Base-by-base conservation (phyloP, 2,888 invertebrate genomes). In the Eulithis prunata region DNA sequence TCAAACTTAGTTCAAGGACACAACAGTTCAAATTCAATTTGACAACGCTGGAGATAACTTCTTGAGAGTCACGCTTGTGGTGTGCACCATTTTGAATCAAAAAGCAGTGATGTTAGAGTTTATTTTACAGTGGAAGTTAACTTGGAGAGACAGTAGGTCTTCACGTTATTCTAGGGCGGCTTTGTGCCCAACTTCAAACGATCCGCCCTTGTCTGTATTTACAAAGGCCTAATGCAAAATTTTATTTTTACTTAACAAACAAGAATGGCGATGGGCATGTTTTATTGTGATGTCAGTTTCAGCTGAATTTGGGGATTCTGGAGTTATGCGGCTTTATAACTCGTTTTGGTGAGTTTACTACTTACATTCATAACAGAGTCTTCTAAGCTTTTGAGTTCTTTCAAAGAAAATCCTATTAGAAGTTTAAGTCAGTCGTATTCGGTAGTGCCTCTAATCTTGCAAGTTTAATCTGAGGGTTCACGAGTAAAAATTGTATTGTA, bases 181-280 rank as follows among this genome's bases (percentile, higher is more conserved):
- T 86, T 87, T 87, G 84, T 84, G 70, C 75, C 77, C 75, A 78
- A 88, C 85, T 83, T 89, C 88, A 88, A 89, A 90, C 86, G 85
- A 80, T 81, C 80, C 84, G 79, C 81, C 84, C 82, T 83, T 79
- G 76, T 78, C 75, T 79, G 71, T 77, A 82, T 85, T 82, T 84
- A 86, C 82, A 82, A 82, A 84, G 80, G 69, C 75, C 75, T 84
- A 80, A 82, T 77, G 78, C 80, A 74, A 81, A 81, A 79, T 85
- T 83, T 81, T 83, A 81, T 85, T 87, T 83, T 82, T 78, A 79
- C 72, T 81, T 78, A 78, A 77, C 78, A 79, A 78, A 75, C 70
- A 66, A 70, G 62, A 62, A 65, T 71, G 62, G 75, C 71, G 36
- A 62, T 70, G 71, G 71, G 56, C 64, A 62, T 70, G 73, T 70